Evolutionary conservation across 1,140 invertebrate genomes (phyloP).

Genomic region (Liolophura sinensis): DNA sequence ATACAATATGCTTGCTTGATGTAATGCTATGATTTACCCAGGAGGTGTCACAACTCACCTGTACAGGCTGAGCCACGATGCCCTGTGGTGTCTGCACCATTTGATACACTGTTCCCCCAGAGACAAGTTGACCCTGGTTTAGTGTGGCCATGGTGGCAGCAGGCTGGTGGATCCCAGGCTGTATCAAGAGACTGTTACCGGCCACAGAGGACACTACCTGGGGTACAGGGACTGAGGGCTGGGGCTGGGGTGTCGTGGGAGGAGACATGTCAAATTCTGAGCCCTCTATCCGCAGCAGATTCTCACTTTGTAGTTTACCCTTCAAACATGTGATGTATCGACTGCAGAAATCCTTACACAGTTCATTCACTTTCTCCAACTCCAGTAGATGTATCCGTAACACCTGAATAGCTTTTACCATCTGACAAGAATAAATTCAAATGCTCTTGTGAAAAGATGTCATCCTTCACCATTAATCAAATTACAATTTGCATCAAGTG

Average conservation of each 20-base stretch:
- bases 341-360: constrained; percentile 59
- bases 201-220: constrained; percentile 15
- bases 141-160: constrained; percentile 49
- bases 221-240: background rate
- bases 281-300: constrained; percentile 44
- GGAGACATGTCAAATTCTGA: constrained; percentile 29
- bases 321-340: constrained; percentile 57
- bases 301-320: constrained; percentile 55
- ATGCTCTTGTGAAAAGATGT: background rate
- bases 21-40: background rate
- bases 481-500: no score
- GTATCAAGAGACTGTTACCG: constrained; percentile 44
- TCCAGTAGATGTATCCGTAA: constrained; percentile 59
- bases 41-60: constrained; percentile 41
- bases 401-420: constrained; percentile 59
- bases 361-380: constrained; percentile 59
- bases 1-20: no score
- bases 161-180: constrained; percentile 48
- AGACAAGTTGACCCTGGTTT: constrained; percentile 57
- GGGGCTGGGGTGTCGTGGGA: background rate
- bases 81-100: constrained; percentile 64
- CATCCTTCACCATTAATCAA: no score
- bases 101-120: constrained; percentile 60
- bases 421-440: constrained; percentile 39
- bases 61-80: constrained; percentile 64